A percentile compares a stretch with the other conserved stretches of the same genome.
Evolutionary conservation across 1,140 invertebrate species (phyloP).

Genomic region (Drosophila suzukii): DNA sequence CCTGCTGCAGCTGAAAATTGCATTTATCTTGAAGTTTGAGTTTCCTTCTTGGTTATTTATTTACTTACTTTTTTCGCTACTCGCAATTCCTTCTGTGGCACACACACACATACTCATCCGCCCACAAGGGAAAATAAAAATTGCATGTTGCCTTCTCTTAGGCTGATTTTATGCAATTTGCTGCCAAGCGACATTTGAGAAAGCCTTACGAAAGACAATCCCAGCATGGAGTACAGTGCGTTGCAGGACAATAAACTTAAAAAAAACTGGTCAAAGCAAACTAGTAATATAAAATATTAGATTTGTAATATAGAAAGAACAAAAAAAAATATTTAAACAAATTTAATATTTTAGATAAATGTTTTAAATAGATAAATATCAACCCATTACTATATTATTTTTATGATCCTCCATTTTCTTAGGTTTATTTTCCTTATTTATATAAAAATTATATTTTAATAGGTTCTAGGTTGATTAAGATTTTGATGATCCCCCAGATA

Average conservation of each 20-base stretch:
- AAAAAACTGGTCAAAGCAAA: no score
- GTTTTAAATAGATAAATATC: no score
- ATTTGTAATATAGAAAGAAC: no score
- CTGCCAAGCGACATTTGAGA: constrained; percentile 22
- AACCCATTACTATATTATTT: no score
- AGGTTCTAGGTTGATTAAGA: neutral
- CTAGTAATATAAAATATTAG: no score
- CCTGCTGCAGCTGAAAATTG: constrained; percentile 63
- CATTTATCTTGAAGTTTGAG: constrained; percentile 75
- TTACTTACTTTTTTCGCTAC: constrained; percentile 42
- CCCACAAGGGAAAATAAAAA: constrained; percentile 26
- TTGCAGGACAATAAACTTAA: neutral
- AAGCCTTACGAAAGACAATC: neutral
- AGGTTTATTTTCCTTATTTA: no score
- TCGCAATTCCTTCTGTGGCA: constrained; percentile 7
- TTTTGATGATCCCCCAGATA: neutral
- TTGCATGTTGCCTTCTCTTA: constrained; percentile 44
- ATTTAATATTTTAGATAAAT: no score
- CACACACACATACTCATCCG: constrained; percentile 6
- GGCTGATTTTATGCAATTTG: constrained; percentile 66
- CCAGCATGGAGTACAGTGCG: neutral
- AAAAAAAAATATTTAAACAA: no score
- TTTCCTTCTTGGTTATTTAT: constrained; percentile 45
- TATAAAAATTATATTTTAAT: no score
- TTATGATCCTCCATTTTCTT: no score